Percentiles rank a stretch among this genome's conserved stretches.
Conservation (phyloP, 2,113 vertebrate species). For the Bucco capensis region DNA sequence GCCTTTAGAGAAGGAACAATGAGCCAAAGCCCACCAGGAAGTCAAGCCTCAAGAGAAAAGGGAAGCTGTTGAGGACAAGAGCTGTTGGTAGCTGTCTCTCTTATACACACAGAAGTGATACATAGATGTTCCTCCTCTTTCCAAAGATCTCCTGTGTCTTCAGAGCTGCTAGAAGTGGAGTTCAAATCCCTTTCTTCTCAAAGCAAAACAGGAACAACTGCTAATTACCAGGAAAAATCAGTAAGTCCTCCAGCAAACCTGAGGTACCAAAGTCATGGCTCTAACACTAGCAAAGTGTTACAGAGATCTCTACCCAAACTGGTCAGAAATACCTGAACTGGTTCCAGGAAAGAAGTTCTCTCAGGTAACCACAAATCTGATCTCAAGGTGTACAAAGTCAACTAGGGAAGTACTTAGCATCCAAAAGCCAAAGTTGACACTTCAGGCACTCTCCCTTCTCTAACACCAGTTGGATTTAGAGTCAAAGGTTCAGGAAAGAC, state of each 20-base stretch:
- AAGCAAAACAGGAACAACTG: neutral
- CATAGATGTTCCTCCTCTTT: neutral
- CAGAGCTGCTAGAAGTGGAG: neutral
- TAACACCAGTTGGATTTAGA: neutral
- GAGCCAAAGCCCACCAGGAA: neutral
- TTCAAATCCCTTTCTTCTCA: neutral
- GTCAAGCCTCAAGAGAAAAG: neutral
- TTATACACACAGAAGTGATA: neutral
- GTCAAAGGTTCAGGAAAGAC: slow-evolving; percentile 32
- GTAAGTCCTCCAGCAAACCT: neutral
- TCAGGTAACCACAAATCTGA: neutral
- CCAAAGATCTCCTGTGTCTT: neutral
- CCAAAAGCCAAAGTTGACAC: neutral
- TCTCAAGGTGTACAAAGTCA: neutral
- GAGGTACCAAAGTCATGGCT: slow-evolving; percentile 23
- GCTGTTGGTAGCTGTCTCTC: neutral
- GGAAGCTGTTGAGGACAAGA: neutral
- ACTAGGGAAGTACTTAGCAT: slow-evolving; percentile 2
- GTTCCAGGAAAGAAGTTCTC: neutral
- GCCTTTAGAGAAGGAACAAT: neutral
- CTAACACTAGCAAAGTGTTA: neutral
- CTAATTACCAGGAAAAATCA: neutral
- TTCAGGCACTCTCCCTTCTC: neutral
- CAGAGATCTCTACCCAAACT: neutral
- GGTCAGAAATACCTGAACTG: neutral